Conservation (phyloP, 92 coral and sea anemone genomes). For the Parazoanthus swiftii region DNA sequence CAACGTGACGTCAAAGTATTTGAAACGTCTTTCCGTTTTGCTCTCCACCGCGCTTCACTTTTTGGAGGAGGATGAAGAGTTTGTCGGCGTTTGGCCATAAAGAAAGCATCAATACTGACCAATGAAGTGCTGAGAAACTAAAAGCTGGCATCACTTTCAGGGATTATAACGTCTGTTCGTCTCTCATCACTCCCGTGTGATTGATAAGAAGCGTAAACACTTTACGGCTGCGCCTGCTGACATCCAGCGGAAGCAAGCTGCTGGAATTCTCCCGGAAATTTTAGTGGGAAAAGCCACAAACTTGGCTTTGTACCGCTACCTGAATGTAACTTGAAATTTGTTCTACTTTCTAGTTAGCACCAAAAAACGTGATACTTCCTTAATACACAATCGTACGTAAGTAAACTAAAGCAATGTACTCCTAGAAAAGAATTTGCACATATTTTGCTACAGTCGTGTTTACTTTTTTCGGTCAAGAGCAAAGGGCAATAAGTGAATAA, state of each 20-base stretch:
- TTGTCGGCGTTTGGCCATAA: constrained; percentile 34
- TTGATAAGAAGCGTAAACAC: constrained; percentile 27
- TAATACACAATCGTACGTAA: too few relatives aligned
- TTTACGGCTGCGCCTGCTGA: constrained; percentile 37
- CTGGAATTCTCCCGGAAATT: background rate
- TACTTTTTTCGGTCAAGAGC: too few relatives aligned
- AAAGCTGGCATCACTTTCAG: constrained; percentile 3
- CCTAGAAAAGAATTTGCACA: too few relatives aligned
- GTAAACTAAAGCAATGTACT: too few relatives aligned
- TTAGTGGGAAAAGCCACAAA: background rate
- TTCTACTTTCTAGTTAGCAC: too few relatives aligned
- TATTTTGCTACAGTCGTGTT: too few relatives aligned
- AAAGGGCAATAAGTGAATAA: too few relatives aligned
- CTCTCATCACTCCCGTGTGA: constrained; percentile 8
- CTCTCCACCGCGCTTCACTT: constrained; percentile 11
- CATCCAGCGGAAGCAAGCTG: constrained; percentile 25
- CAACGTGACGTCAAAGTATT: constrained; percentile 18
- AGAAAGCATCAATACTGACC: constrained; percentile 35
- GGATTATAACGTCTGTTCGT: background rate
- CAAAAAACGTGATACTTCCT: too few relatives aligned
- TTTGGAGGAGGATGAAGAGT: background rate
- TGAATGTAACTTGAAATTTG: too few relatives aligned
- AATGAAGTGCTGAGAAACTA: constrained; percentile 32
- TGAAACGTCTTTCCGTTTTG: background rate
- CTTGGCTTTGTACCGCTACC: too few relatives aligned